A percentile compares a stretch with the other conserved stretches of the same genome.
Conservation (phyloP, 2,797 vertebrate genomes). For the Iguana delicatissima region DNA sequence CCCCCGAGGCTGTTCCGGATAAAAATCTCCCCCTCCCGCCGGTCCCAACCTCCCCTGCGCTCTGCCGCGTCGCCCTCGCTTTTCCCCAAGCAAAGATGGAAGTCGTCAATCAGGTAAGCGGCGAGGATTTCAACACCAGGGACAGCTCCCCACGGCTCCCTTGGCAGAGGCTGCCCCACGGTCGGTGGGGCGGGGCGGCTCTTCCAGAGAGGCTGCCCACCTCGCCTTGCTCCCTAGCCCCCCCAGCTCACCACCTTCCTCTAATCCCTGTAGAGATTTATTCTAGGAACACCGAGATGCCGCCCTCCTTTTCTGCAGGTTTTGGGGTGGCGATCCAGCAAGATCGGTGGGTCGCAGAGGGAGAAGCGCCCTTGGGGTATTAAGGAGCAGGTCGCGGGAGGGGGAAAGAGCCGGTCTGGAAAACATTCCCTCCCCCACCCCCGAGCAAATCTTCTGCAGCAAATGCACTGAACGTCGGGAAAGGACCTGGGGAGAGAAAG, state of each 20-base stretch:
- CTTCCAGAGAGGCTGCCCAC: background rate
- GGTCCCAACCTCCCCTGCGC: conserved; percentile 31
- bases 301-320: background rate
- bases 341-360: background rate
- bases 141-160: background rate
- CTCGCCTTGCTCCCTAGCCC: background rate
- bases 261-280: background rate
- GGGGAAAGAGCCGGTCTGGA: background rate
- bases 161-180: background rate
- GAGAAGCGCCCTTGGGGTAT: background rate
- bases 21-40: background rate
- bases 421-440: background rate
- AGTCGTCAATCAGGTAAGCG: conserved; percentile 51
- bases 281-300: background rate
- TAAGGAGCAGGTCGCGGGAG: background rate
- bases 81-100: conserved; percentile 47
- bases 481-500: too few relatives aligned
- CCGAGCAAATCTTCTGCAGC: background rate
- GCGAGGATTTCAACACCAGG: conserved; percentile 16
- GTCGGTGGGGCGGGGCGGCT: too few relatives aligned
- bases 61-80: conserved; percentile 30
- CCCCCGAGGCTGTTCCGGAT: conserved; percentile 30
- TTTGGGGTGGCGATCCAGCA: background rate
- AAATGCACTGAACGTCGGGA: background rate
- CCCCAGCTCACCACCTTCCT: background rate